Percentiles rank a stretch among this genome's conserved stretches.
These are phyloP conservation scores for Muntiacus reevesi DNA, from an alignment of 2,113 vertebrate species.

Conservation along the genomic window DNA sequence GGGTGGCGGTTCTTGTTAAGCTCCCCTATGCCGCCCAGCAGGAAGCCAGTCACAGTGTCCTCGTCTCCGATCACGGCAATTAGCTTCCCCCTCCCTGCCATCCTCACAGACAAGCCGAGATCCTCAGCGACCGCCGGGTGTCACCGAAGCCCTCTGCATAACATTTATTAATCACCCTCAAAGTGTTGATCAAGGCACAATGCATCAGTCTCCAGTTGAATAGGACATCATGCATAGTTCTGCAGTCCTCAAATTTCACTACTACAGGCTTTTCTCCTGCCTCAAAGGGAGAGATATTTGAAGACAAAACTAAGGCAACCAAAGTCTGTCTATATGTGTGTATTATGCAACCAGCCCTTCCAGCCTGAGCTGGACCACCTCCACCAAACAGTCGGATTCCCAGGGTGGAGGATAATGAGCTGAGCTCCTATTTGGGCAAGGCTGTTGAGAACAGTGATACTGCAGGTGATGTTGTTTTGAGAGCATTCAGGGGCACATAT, in stretches of 20 bases:
- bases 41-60: slow-evolving; percentile 95
- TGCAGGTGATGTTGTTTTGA: background rate
- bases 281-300: background rate
- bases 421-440: background rate
- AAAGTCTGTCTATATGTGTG: background rate
- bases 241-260: background rate
- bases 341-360: background rate
- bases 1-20: slow-evolving; percentile 96
- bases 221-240: background rate
- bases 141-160: background rate
- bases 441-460: background rate
- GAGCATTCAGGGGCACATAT: background rate
- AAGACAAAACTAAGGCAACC: background rate
- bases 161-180: background rate
- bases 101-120: background rate
- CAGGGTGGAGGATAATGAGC: background rate
- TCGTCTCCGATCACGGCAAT: slow-evolving; percentile 96
- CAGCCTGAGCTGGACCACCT: background rate
- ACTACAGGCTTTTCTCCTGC: background rate
- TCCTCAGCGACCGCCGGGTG: accelerated
- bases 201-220: background rate
- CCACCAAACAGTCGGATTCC: background rate
- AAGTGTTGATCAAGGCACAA: background rate
- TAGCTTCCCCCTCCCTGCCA: slow-evolving; percentile 88
- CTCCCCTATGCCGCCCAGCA: slow-evolving; percentile 94